Base-by-base conservation (phyloP, 2,888 invertebrate species). In the Bursaphelenchus okinawaensis region DNA sequence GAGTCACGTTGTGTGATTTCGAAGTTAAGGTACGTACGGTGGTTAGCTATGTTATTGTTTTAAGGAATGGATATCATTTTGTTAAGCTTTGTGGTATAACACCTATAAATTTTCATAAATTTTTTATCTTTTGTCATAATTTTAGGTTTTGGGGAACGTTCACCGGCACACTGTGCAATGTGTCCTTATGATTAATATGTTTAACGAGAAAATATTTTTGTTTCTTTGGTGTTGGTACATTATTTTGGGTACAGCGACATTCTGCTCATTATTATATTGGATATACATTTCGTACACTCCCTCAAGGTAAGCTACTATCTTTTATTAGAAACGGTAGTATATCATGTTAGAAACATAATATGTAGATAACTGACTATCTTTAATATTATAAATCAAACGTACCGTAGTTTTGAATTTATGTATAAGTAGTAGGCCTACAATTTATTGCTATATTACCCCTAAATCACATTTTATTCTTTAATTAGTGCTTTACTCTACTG, bases 171-270 rank as follows among this genome's bases (percentile, higher is more conserved):
- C 81, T 1, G 81, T 81, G 8, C 80, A 67, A 67, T 82, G 82
- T 68, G 82, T 82, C 20, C 70, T 82, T 9, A 82, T 82, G 82
- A 82, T 82, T 68, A 82, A 70, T 70, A 81, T 79, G 80, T 80
- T 80, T 72, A 80, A 80, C 62, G 80, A 80, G 69, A 80, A 80
- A 65, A 81, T 82, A 55, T 82, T 82, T 66, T 69, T 82, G 28
- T 82, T 82, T 69, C 69, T 82, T 23, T 82, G 82, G 82, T 79
- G 77, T 66, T 80, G 82, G 82, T 82, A 83, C 71, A 80, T 83
- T 64, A 68, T 82, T 23, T 67, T 82, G 24, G 81, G 79, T 23
- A 77, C 75, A 20, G 79, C 80, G 23, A 82, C 82, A 12, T 68
- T 82, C 7, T 82, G 79, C 73, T 80, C 79, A 7, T 70, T 81